Evolutionary conservation across 2,113 vertebrate genomes (phyloP).

Genomic region (Dromiciops gliroides): DNA sequence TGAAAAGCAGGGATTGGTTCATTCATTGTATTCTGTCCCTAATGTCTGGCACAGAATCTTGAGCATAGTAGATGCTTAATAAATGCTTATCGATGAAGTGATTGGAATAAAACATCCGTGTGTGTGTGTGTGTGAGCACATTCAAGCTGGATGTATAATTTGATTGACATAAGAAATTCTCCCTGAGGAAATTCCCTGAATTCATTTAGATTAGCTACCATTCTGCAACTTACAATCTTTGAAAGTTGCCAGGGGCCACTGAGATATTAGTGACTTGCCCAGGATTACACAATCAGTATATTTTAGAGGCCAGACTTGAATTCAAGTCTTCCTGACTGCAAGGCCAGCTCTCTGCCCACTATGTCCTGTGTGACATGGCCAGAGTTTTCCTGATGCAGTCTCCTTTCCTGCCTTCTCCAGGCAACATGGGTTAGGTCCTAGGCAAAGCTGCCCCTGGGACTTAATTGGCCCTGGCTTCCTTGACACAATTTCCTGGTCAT

Average conservation of each 20-base stretch:
- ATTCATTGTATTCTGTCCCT: neutral
- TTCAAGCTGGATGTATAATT: neutral
- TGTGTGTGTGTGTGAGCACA: too few relatives aligned
- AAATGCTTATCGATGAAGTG: neutral
- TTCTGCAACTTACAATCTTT: neutral
- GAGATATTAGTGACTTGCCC: neutral
- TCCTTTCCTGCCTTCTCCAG: neutral
- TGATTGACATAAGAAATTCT: neutral
- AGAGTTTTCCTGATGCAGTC: neutral
- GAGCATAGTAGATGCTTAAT: neutral
- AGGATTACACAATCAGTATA: neutral
- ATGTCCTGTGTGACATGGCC: neutral
- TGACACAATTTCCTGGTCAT: neutral
- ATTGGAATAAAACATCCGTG: neutral
- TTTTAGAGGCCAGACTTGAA: neutral
- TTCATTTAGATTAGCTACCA: neutral
- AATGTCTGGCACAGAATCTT: neutral
- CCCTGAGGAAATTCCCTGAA: neutral
- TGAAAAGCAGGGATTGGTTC: neutral
- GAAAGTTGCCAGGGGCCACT: neutral
- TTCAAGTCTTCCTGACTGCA: neutral
- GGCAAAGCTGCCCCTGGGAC: neutral
- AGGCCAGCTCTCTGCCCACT: neutral
- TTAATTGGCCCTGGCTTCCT: neutral
- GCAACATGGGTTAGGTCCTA: neutral